A percentile compares a stretch with the other conserved stretches of the same genome.
These are phyloP conservation scores for Dendrocincla tyrannina DNA, from an alignment of 2,797 vertebrate species.

Conservation along the genomic window DNA sequence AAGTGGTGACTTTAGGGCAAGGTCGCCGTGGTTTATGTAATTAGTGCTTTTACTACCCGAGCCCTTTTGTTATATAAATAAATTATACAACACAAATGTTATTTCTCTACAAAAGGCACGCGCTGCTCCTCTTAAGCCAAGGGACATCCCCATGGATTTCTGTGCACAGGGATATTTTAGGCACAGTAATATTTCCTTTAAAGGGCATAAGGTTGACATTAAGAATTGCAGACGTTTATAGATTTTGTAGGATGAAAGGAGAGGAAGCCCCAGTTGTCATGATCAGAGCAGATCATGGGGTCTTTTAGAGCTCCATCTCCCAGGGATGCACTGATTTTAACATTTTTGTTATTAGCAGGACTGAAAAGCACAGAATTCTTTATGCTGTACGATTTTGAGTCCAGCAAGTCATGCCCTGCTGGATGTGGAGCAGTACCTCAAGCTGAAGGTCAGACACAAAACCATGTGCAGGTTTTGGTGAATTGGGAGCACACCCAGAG, in stretches of 20 bases:
- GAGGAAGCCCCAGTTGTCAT: not conserved
- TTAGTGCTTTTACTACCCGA: not conserved
- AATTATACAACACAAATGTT: not conserved
- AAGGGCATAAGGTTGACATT: not conserved
- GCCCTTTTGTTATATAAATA: conserved; percentile 12
- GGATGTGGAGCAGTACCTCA: not conserved
- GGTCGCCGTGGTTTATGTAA: not conserved
- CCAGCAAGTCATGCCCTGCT: not conserved
- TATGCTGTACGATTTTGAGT: not conserved
- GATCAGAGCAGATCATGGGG: not conserved
- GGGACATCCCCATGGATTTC: not conserved
- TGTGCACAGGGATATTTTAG: not conserved
- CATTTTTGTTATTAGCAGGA: not conserved
- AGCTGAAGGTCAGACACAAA: not conserved
- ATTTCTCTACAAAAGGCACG: not conserved
- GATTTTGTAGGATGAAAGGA: not conserved
- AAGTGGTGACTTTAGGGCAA: not conserved
- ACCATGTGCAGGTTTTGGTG: not conserved
- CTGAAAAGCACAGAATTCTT: not conserved
- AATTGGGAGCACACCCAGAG: not conserved
- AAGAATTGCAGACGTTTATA: not conserved
- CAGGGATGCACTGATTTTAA: not conserved
- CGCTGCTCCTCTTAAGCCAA: not conserved
- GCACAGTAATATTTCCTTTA: conserved; percentile 19
- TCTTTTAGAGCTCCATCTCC: not conserved